phyloP scores from a whole-genome alignment of 1,140 invertebrate genomes.

The Chironomus striatipennis region DNA sequence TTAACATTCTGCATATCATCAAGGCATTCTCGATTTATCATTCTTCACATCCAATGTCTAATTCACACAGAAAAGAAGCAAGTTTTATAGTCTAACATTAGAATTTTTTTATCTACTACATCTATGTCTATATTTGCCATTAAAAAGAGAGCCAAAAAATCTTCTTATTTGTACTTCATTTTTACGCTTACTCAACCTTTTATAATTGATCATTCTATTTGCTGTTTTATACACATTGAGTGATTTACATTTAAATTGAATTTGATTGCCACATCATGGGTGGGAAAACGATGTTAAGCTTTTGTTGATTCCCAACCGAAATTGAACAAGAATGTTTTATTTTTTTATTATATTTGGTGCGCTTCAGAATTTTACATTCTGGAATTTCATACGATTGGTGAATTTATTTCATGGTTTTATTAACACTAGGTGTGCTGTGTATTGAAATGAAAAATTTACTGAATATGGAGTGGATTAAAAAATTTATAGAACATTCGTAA shows the following conservation, averaged over 20 bases:
- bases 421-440: no score
- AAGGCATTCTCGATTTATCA: no score
- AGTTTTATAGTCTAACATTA: neutral
- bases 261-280: slow-evolving; percentile 12
- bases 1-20: no score
- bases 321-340: neutral
- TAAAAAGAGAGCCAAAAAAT: neutral
- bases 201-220: neutral
- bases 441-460: no score
- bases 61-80: neutral
- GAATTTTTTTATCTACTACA: neutral
- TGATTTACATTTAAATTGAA: slow-evolving; percentile 15
- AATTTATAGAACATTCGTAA: no score
- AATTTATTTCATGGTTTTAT: neutral
- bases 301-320: neutral
- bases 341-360: neutral
- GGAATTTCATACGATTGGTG: neutral
- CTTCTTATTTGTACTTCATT: neutral
- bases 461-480: no score
- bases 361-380: neutral
- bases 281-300: neutral
- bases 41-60: no score
- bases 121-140: neutral
- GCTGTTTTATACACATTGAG: neutral
- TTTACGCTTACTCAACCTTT: slow-evolving; percentile 1